Percentiles rank a stretch among this genome's conserved stretches.
phyloP scores from a whole-genome alignment of 1,140 invertebrate genomes.

The Dreissena rostriformis region DNA sequence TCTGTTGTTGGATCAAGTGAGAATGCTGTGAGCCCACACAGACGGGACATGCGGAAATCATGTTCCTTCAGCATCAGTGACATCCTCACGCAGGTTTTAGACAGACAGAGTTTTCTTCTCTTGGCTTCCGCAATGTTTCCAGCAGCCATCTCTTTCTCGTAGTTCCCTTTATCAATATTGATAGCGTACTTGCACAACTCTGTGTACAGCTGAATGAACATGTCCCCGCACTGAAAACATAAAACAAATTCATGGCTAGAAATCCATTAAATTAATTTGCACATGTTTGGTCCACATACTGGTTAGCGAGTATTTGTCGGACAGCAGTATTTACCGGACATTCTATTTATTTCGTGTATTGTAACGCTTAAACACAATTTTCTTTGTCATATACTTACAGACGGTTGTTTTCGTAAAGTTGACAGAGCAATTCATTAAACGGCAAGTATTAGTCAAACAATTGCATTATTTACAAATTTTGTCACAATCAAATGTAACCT shows the following conservation, averaged over 20 bases:
- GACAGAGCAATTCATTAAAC: too few relatives aligned
- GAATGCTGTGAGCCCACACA: slow-evolving; percentile 70
- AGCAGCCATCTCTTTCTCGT: slow-evolving; percentile 63
- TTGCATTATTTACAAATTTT: too few relatives aligned
- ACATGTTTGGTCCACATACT: too few relatives aligned
- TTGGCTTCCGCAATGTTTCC: slow-evolving; percentile 55
- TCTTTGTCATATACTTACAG: too few relatives aligned
- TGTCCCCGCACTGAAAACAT: slow-evolving; percentile 71
- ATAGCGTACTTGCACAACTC: slow-evolving; percentile 73
- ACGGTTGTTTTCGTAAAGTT: too few relatives aligned
- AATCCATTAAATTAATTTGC: too few relatives aligned
- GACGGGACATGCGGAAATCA: slow-evolving; percentile 60
- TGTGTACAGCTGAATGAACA: slow-evolving; percentile 69
- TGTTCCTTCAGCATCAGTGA: slow-evolving; percentile 62
- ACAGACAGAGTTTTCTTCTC: slow-evolving; percentile 63
- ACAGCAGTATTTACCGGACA: too few relatives aligned
- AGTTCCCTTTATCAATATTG: slow-evolving; percentile 71
- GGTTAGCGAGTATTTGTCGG: too few relatives aligned
- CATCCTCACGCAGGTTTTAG: slow-evolving; percentile 67
- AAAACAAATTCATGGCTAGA: slow-evolving; percentile 6
- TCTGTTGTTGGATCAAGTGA: slow-evolving; percentile 64
- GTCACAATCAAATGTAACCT: too few relatives aligned
- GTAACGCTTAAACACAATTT: too few relatives aligned
- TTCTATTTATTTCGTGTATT: too few relatives aligned
- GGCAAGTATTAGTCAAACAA: too few relatives aligned